Evolutionary conservation across 2,113 vertebrate species (phyloP), one percentile per base, ranked within the genome.

Genomic region (Pseudorhombus dupliciocellatus): DNA sequence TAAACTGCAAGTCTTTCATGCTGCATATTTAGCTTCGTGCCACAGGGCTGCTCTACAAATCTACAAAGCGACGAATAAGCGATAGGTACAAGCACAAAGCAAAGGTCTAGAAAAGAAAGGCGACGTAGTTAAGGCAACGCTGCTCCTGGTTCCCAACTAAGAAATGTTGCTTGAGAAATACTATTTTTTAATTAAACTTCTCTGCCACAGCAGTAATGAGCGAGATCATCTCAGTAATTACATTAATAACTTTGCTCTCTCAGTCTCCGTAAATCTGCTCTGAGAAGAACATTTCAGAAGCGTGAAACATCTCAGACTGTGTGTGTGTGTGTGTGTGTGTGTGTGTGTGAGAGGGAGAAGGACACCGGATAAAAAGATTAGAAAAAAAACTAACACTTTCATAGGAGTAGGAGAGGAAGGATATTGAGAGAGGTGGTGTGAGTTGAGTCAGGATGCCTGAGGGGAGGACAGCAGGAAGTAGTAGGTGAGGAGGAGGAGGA

Each of bases 381-480:
- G 42, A 40, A 20, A 46, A 46, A 11, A 37, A 37, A 37, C 11
- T 16, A 16, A 42, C 40, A 16, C 70, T 18, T 70, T 79, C 12
- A 51, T 21, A 54, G 18, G 20, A 69, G 34, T 73, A 34, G 66
- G 34, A n/a, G 12, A 50, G 59, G 44, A 25, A 61, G 50, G 66
- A 66, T 69, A 7, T 12, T 42, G 54, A n/a, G n/a, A 64, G 80
- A 83, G 63, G 64, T 65, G 68, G 59, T 46, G 68, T 66, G 70
- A 87, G 88, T 80, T 89, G 87, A 90, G 79, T 90, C 87, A 83
- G 83, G 84, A 72, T 75, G 73, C 69, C 68, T 1, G 40, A 56
- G 80, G 69, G 63, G 61, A 46, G 81, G 89, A 77, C 2, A 46
- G 52, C 87, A 91, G 89, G 86, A 89, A 91, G 86, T 56, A 53